phyloP scores from a whole-genome alignment of 2,113 vertebrate genomes.

The Stegostoma tigrinum region DNA sequence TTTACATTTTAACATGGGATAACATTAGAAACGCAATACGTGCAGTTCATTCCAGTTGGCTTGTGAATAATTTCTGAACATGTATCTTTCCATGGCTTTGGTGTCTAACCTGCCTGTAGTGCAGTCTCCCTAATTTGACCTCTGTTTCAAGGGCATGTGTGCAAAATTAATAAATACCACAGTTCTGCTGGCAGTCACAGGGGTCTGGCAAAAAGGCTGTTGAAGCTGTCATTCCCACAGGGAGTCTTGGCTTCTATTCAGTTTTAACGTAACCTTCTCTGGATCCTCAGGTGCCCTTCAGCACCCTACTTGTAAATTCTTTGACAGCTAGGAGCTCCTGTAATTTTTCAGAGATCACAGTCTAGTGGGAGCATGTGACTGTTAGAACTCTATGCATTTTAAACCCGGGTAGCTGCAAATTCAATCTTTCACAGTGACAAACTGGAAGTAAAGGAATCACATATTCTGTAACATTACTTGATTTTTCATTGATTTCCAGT shows the following conservation, averaged over 20 bases:
- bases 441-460: not conserved
- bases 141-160: not conserved
- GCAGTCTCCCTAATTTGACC: constrained; percentile 31
- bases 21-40: constrained; percentile 1
- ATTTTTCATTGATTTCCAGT: not conserved
- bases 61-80: constrained; percentile 30
- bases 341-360: constrained; percentile 9
- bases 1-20: not conserved
- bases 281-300: constrained; percentile 13
- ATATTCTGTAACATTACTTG: not conserved
- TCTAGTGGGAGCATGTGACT: not conserved
- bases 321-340: constrained; percentile 10
- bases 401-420: not conserved
- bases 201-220: constrained; percentile 24
- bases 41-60: constrained; percentile 10
- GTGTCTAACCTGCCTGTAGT: not conserved
- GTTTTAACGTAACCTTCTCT: constrained; percentile 3
- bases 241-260: constrained; percentile 24
- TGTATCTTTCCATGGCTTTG: not conserved
- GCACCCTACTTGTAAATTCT: constrained; percentile 26
- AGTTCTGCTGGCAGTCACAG: not conserved
- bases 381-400: constrained; percentile 14
- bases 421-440: not conserved
- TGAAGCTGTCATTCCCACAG: constrained; percentile 17
- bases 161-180: constrained; percentile 30